Base-by-base conservation (phyloP, 2,888 invertebrate genomes). In the Polyploca ridens region DNA sequence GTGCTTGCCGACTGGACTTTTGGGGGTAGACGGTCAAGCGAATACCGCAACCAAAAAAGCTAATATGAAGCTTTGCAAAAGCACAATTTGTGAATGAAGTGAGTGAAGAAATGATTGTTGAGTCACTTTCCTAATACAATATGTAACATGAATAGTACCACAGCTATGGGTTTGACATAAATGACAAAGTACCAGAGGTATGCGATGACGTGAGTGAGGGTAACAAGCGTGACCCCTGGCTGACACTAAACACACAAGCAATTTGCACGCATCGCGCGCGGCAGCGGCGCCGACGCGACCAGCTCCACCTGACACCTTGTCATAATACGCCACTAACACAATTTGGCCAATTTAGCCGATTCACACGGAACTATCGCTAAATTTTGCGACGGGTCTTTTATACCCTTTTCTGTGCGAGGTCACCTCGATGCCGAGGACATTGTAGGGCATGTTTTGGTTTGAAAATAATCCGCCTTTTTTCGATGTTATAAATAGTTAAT, bases 181-280 rank as follows among this genome's bases (percentile, higher is more conserved):
- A 46, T 46, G 46, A 46, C n/a, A n/a, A n/a, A n/a, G n/a, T 46
- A n/a, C 46, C n/a, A n/a, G 46, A 46, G 46, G 46, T 46, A 46
- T 46, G 46, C 46, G 46, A n/a, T 46, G 46, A 46, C 46, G 46
- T 46, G 46, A 46, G 46, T n/a, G 46, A 46, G n/a, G 46, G 14
- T n/a, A 46, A 46, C 46, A 46, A 46, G 46, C 46, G 46, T 46
- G 46, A 46, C 46, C 46, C 10, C 41, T 14, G n/a, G n/a, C 46
- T 16, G 54, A 19, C 7, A 19, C 16, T 54, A 54, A 54, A 54
- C 54, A 54, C 54, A 54, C 54, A 49, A 49, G 5, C 49, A 46
- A 46, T 46, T 49, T 7, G 49, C 49, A 49, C 49, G 49, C 49
- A 49, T 44, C n/a, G 49, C 49, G 49, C 49, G 27, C 27, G 27